phyloP scores from a whole-genome alignment of 2,888 invertebrate species.

The Ctena decussata region DNA sequence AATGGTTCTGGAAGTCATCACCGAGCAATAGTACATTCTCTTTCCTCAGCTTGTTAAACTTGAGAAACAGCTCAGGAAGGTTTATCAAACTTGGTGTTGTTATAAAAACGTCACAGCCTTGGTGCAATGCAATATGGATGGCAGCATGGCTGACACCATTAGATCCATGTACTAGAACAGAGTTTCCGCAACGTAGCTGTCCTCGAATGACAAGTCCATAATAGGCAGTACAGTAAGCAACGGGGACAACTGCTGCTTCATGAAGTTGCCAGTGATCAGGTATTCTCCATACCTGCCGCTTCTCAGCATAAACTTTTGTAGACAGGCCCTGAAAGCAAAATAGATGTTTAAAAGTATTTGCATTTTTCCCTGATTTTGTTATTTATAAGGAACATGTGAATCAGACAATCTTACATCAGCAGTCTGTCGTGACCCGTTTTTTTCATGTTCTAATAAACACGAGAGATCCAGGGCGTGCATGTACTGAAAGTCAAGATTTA shows the following conservation, averaged over 20 bases:
- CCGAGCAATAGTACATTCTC: constrained; percentile 94
- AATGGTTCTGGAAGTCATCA: constrained; percentile 97
- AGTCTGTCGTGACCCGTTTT: no score
- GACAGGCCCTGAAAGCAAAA: constrained; percentile 90
- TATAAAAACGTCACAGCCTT: constrained; percentile 92
- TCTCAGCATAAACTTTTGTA: constrained; percentile 93
- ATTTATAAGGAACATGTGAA: no score
- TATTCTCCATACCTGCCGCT: constrained; percentile 92
- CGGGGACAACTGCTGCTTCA: constrained; percentile 97
- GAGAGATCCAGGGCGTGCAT: no score
- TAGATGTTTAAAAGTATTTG: no score
- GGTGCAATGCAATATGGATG: constrained; percentile 96
- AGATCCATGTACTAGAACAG: constrained; percentile 89
- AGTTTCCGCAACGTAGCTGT: constrained; percentile 92
- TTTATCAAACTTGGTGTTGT: constrained; percentile 95
- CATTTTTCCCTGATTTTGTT: no score
- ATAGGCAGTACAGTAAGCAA: constrained; percentile 95
- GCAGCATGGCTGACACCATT: constrained; percentile 99
- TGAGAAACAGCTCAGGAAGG: constrained; percentile 92
- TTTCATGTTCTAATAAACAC: no score
- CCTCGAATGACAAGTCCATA: constrained; percentile 97
- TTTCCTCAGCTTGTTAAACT: constrained; percentile 93
- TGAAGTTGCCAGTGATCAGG: constrained; percentile 95
- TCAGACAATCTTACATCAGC: no score
- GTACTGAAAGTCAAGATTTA: no score